A percentile compares a stretch with the other conserved stretches of the same genome.
These are phyloP conservation scores for Sardina pilchardus DNA, from an alignment of 2,113 vertebrate genomes.

Conservation along the genomic window DNA sequence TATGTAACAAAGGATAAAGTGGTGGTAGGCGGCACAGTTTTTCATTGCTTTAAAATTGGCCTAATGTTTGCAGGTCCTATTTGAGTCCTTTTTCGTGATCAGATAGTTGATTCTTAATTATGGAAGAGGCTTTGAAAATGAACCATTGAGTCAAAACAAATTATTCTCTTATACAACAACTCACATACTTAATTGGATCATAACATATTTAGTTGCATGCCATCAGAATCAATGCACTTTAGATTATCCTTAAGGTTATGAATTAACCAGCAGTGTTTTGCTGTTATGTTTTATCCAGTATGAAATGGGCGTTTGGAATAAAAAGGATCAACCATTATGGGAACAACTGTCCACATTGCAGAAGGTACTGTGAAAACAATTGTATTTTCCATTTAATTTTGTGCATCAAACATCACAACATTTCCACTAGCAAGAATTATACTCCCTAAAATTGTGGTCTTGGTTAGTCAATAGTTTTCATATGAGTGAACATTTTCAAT, in stretches of 20 bases:
- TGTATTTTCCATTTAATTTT: too few relatives aligned
- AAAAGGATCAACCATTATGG: constrained; percentile 21
- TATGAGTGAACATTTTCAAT: too few relatives aligned
- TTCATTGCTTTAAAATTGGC: not conserved
- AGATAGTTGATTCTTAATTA: not conserved
- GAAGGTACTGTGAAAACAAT: constrained; percentile 32
- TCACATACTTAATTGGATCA: not conserved
- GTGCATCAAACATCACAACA: too few relatives aligned
- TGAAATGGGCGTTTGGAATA: constrained; percentile 27
- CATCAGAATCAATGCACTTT: not conserved
- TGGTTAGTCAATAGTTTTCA: too few relatives aligned
- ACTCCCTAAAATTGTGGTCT: not conserved
- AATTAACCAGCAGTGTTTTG: not conserved
- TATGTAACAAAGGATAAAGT: not conserved
- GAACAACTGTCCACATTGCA: constrained; percentile 35
- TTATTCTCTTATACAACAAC: not conserved
- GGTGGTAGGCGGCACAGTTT: not conserved
- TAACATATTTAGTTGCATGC: not conserved
- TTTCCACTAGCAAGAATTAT: too few relatives aligned
- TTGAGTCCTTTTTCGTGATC: not conserved
- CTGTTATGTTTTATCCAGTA: constrained; percentile 36
- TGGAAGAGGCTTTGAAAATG: not conserved
- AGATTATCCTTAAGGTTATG: not conserved
- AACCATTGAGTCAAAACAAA: not conserved
- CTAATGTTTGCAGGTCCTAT: not conserved